These are phyloP conservation scores for Cardinalis cardinalis DNA, from an alignment of 2,113 vertebrate genomes.

Conservation along the genomic window DNA sequence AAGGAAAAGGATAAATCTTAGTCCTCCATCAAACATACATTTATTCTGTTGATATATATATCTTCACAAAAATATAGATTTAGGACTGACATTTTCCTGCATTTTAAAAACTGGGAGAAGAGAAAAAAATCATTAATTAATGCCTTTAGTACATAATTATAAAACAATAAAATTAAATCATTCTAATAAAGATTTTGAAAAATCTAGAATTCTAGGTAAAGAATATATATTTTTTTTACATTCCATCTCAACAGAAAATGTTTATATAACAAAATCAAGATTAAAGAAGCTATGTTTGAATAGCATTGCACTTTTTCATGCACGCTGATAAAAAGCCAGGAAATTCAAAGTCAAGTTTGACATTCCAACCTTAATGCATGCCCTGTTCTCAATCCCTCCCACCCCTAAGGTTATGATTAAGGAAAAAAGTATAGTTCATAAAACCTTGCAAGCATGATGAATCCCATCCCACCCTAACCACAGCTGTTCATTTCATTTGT, in stretches of 20 bases:
- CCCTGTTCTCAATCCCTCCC: not conserved
- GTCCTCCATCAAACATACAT: not conserved
- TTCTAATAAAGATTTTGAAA: not conserved
- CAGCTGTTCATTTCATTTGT: constrained; percentile 18
- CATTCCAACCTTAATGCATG: constrained; percentile 17
- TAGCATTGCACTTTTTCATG: constrained; percentile 4
- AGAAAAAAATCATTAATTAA: not conserved
- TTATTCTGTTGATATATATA: not conserved
- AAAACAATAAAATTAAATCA: not conserved
- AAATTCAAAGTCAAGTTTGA: constrained; percentile 29
- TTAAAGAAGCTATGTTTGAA: constrained; percentile 22
- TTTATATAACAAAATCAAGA: not conserved
- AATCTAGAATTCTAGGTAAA: not conserved
- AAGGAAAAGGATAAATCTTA: not conserved
- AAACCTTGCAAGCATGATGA: not conserved
- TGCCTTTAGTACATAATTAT: not conserved
- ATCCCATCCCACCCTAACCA: constrained; percentile 4
- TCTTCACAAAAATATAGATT: not conserved
- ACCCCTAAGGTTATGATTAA: constrained; percentile 7
- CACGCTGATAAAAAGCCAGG: constrained; percentile 22
- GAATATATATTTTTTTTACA: not conserved
- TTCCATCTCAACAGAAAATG: not conserved
- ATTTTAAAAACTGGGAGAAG: not conserved
- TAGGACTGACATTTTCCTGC: not conserved
- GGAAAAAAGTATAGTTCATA: constrained; percentile 4